Percentiles rank a stretch among this genome's conserved stretches.
These are phyloP conservation scores for Drosophila mercatorum DNA, from an alignment of 2,888 invertebrate species.

Conservation along the genomic window DNA sequence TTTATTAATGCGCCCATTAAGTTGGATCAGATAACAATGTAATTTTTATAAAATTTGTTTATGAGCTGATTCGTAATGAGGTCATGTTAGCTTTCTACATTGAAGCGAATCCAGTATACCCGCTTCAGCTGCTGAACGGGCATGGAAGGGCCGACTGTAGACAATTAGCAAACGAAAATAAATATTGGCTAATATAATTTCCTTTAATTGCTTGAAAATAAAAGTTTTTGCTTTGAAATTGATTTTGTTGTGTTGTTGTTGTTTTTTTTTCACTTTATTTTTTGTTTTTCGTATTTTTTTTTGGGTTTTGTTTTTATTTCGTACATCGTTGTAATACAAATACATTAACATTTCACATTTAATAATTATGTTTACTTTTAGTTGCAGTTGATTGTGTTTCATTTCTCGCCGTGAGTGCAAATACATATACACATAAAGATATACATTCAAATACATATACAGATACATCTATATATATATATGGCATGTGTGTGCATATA, in stretches of 20 bases:
- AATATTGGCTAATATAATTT: neutral
- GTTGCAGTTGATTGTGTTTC: constrained; percentile 72
- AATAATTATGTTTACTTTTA: constrained; percentile 72
- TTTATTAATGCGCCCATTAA: neutral
- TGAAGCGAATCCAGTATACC: neutral
- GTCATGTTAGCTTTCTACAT: no score
- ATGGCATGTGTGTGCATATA: neutral
- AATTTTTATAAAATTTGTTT: neutral
- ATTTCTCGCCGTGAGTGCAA: constrained; percentile 54
- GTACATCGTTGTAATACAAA: constrained; percentile 74
- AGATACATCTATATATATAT: neutral
- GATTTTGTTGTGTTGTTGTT: neutral
- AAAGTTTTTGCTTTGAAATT: constrained; percentile 26
- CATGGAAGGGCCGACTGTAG: neutral
- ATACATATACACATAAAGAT: constrained; percentile 14
- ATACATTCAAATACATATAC: constrained; percentile 6
- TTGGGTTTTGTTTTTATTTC: constrained; percentile 49
- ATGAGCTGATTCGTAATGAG: neutral
- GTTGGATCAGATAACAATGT: neutral
- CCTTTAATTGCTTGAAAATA: neutral
- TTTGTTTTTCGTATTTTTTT: constrained; percentile 18
- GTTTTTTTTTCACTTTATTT: constrained; percentile 19
- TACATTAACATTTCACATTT: constrained; percentile 79
- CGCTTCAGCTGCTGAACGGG: neutral
- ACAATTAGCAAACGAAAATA: neutral